Evolutionary conservation across 2,113 vertebrate species (phyloP), one percentile per base, ranked within the genome.

Genomic region (Callopanchax toddi): DNA sequence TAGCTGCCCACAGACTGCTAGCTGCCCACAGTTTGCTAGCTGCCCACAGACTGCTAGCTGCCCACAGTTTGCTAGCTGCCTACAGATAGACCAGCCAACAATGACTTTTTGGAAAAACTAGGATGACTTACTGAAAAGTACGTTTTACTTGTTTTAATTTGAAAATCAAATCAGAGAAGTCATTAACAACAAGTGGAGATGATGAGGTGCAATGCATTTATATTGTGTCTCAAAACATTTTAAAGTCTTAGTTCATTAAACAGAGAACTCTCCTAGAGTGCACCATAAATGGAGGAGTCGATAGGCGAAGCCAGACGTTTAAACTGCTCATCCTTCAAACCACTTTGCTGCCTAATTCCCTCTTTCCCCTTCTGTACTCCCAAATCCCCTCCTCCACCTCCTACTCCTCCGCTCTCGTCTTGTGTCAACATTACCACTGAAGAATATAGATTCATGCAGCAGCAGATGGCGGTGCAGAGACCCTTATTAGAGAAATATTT

Each of bases 401-500:
- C 44, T 18, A 13, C 23, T 18, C 13, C 11, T 29, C 26, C 8
- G 18, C 29, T 40, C 25, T 16, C 26, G 21, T 58, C 36, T 39
- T 20, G 17, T 39, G 46, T 22, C 0, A 6, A 18, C 18, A 52
- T 21, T 11, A 9, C 18, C 21, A 17, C 44, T 48, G 40, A 56
- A 51, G 42, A 22, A 63, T 49, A 64, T 68, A 67, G 40, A 56
- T 66, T 42, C n/a, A 20, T 51, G 50, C 36, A 32, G 36, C 1
- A 2, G 34, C 60, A 63, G 79, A 78, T 60, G 70, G 40, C 10
- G 26, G 4, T 34, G 51, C 63, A 25, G 42, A 60, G 60, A 64
- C 17, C 21, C 58, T 67, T 72, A 42, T 65, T 26, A 58, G 15
- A 65, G 34, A 25, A 48, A 63, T 68, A 65, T 78, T 79, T 80